Evolutionary conservation across 2,113 vertebrate genomes (phyloP), one percentile per base, ranked within the genome.

Genomic region (Eudyptes chrysolophus): DNA sequence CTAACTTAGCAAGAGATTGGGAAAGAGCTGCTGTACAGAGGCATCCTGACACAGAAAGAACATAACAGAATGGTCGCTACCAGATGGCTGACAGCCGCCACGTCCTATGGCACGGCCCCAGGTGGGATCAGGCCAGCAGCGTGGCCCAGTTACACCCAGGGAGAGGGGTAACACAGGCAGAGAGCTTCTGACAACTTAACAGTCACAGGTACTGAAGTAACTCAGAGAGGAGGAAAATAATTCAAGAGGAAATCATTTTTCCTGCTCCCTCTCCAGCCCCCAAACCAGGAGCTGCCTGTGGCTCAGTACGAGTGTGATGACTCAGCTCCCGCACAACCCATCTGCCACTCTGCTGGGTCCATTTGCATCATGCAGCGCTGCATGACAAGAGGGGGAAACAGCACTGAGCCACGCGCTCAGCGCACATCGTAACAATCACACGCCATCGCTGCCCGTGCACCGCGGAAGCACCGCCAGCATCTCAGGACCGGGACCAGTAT

Each of bases 391-490:
- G 34, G 49, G 83, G 74, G 84, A 88, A 75, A 84, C 84, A 93
- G 82, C 40, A 6, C 52, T 0, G 32, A 76, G 92, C 93, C 96
- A 92, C 84, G 77, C 91, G 97, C 1, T 1, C 74, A 2, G 4
- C 17, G 89, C 91, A 87, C 36, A 8, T 38, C 77, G 66, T 61
- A 55, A 49, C 46, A 48, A 36, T 24, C 80, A 40, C 80, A 61
- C 78, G 49, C 86, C 44, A 11, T 5, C 2, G 29, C 79, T 51
- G 85, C 54, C 75, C 11, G 78, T 5, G 34, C 7, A 3, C 42
- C 0, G 0, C 0, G 2, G 57, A 69, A 84, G 44, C 82, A 26
- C 61, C 0, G 0, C 46, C 30, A 26, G 27, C 0, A 0, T 1
- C 29, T 16, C 34, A 1, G 36, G 16, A 25, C 62, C 2, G 7